A percentile compares a stretch with the other conserved stretches of the same genome.
phyloP scores from a whole-genome alignment of 2,888 invertebrate species.

The Punctoribates punctum region DNA sequence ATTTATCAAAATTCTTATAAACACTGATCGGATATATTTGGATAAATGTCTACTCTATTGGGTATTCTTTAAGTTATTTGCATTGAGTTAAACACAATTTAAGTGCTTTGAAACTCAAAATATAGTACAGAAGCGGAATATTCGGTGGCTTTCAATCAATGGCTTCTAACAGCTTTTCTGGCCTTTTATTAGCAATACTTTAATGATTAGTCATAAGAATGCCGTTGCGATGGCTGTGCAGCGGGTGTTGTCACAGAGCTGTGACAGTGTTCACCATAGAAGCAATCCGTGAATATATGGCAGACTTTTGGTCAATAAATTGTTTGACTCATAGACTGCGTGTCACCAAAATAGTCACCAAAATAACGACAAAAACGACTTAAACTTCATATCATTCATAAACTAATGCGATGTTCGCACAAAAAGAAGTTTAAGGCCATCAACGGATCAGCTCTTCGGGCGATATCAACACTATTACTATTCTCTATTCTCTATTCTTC shows the following conservation, averaged over 20 bases:
- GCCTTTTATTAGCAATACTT: conserved; percentile 19
- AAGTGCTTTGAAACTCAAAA: too few relatives aligned
- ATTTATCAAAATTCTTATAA: too few relatives aligned
- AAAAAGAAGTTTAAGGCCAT: neutral
- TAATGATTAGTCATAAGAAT: conserved; percentile 24
- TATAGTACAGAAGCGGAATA: neutral
- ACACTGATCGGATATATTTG: too few relatives aligned
- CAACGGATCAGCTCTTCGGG: neutral
- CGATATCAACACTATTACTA: conserved; percentile 4
- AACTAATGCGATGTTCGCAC: neutral
- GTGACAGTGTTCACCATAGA: neutral
- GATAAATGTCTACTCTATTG: too few relatives aligned
- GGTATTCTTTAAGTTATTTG: too few relatives aligned
- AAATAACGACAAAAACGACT: conserved; percentile 11
- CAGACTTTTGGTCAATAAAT: conserved; percentile 17
- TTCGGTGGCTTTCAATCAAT: neutral
- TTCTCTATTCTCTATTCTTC: neutral
- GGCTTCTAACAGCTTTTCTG: neutral
- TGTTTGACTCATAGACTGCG: conserved; percentile 25
- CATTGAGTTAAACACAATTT: too few relatives aligned
- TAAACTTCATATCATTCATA: conserved; percentile 4
- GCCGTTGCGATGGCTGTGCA: neutral
- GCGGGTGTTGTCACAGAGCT: neutral
- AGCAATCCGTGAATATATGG: neutral
- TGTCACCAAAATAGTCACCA: conserved; percentile 30